These are phyloP conservation scores for Andrena hattorfiana DNA, from an alignment of 2,888 invertebrate genomes.

Conservation along the genomic window DNA sequence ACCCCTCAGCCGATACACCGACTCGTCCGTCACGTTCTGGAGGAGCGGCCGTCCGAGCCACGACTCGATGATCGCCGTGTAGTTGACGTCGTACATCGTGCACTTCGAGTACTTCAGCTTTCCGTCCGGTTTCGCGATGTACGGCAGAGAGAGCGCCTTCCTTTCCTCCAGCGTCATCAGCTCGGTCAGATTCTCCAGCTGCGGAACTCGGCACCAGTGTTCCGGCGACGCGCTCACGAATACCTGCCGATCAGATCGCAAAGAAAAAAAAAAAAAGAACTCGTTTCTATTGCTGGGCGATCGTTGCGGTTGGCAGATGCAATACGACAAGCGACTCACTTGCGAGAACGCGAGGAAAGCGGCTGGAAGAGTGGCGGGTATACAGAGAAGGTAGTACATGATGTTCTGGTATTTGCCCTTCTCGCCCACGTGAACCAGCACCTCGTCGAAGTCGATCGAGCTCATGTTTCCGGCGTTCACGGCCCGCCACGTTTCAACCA, in stretches of 20 bases:
- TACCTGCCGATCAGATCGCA: constrained; percentile 84
- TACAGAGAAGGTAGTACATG: constrained; percentile 88
- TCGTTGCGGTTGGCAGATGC: background rate
- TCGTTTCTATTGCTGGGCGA: background rate
- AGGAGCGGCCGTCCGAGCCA: constrained; percentile 72
- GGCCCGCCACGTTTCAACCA: constrained; percentile 52
- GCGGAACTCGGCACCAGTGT: constrained; percentile 89
- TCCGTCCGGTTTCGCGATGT: constrained; percentile 83
- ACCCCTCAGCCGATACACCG: constrained; percentile 61
- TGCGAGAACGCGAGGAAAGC: constrained; percentile 89
- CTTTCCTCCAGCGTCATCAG: constrained; percentile 86
- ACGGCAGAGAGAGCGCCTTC: constrained; percentile 86
- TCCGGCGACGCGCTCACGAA: constrained; percentile 90
- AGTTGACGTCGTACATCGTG: constrained; percentile 86
- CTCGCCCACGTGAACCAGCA: constrained; percentile 87
- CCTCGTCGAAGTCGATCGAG: constrained; percentile 87
- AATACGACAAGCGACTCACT: constrained; percentile 82
- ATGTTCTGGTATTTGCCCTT: constrained; percentile 88
- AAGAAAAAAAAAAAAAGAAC: too few species aligned
- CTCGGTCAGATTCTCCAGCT: constrained; percentile 85
- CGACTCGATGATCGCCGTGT: constrained; percentile 81
- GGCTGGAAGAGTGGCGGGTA: constrained; percentile 88
- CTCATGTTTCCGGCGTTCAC: constrained; percentile 80
- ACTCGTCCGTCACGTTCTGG: constrained; percentile 55
- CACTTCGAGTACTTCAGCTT: constrained; percentile 86